Conservation (phyloP, 30 jellyfish, hydroid and myxozoan genomes). For the Hydractinia symbiolongicarpus region DNA sequence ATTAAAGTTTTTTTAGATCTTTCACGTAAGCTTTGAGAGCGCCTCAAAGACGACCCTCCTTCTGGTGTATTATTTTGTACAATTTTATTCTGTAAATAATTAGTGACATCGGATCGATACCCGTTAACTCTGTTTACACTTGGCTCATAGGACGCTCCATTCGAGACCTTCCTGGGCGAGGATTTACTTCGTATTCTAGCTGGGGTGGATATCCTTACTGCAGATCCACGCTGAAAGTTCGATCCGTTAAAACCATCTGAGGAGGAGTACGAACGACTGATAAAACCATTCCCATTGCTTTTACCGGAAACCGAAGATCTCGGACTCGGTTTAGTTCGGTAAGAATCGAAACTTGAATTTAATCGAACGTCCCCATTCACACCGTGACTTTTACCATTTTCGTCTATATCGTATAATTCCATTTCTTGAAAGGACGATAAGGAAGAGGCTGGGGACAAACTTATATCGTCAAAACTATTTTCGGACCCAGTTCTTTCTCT, state of each 20-base stretch:
- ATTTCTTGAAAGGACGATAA: conserved; percentile 22
- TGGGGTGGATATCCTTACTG: not conserved
- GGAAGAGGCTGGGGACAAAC: conserved; percentile 27
- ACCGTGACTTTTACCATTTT: not conserved
- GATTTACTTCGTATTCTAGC: not conserved
- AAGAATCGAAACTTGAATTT: not conserved
- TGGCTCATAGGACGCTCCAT: not conserved
- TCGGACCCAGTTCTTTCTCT: not conserved
- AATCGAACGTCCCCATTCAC: not conserved
- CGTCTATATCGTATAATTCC: conserved; percentile 33
- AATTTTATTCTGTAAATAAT: not conserved
- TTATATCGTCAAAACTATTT: conserved; percentile 11
- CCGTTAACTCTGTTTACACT: not conserved
- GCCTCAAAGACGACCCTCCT: conserved; percentile 11
- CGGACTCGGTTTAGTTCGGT: not conserved
- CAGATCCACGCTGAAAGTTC: not conserved
- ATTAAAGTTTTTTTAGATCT: not conserved
- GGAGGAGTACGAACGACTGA: conserved; percentile 1
- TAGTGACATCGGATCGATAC: not conserved
- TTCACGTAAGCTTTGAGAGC: conserved; percentile 15
- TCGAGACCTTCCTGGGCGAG: not conserved
- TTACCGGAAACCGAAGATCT: not conserved
- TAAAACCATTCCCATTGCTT: not conserved
- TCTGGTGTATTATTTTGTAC: not conserved
- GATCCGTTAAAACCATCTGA: not conserved